Conservation (phyloP, 1,140 invertebrate species). For the Daktulosphaira vitifoliae region DNA sequence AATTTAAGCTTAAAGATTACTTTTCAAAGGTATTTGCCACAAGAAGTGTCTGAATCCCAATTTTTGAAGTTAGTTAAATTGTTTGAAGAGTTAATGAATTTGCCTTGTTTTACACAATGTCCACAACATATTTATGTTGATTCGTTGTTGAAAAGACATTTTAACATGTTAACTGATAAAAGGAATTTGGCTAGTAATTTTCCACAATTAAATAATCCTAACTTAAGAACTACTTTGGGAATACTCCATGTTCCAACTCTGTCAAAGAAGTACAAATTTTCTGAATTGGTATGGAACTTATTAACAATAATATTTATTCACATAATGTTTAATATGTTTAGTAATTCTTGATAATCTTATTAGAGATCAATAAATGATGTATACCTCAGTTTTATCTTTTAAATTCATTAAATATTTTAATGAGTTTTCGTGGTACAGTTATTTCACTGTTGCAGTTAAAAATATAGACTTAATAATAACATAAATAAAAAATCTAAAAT, state of each 20-base stretch:
- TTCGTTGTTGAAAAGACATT: slow-evolving; percentile 9
- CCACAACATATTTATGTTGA: slow-evolving; percentile 15
- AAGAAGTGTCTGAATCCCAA: background rate
- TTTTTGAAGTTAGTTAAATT: slow-evolving; percentile 12
- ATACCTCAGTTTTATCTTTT: too few species aligned
- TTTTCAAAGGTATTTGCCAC: background rate
- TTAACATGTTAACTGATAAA: background rate
- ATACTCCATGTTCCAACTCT: slow-evolving; percentile 16
- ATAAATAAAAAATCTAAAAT: too few species aligned
- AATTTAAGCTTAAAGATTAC: too few species aligned
- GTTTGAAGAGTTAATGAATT: background rate
- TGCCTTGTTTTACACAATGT: background rate
- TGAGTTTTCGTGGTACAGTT: too few species aligned
- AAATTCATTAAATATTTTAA: too few species aligned
- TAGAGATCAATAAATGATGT: too few species aligned
- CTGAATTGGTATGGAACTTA: slow-evolving; percentile 12
- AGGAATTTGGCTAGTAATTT: background rate
- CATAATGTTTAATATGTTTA: too few species aligned
- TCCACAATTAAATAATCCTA: slow-evolving; percentile 1
- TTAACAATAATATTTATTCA: too few species aligned
- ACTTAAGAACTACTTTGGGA: slow-evolving; percentile 11
- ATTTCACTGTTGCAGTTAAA: too few species aligned
- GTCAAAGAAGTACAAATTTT: background rate
- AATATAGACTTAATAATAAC: too few species aligned
- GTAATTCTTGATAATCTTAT: background rate